Percentiles rank a stretch among this genome's conserved stretches.
These are phyloP conservation scores for Philonicus albiceps DNA, from an alignment of 2,888 invertebrate genomes.

Conservation along the genomic window DNA sequence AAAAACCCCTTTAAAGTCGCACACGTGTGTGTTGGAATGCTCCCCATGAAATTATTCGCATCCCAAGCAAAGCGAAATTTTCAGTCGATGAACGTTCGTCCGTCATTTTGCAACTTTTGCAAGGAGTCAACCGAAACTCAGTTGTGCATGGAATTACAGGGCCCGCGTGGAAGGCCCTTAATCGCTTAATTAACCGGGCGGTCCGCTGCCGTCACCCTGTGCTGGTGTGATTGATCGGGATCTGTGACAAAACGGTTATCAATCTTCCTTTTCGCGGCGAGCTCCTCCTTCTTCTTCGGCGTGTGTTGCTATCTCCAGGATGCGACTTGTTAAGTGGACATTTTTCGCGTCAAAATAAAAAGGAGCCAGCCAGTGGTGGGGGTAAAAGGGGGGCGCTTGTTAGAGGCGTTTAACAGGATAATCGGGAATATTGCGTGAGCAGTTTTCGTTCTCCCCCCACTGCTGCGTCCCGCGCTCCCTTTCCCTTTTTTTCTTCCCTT, in stretches of 20 bases:
- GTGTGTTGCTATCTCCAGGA: constrained; percentile 10
- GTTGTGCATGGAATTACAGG: constrained; percentile 1
- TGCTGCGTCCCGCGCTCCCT: background rate
- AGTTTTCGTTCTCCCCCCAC: background rate
- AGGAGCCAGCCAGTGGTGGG: constrained; percentile 8
- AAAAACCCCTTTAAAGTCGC: constrained; percentile 29
- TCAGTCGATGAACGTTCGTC: constrained; percentile 59
- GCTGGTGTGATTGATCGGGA: background rate
- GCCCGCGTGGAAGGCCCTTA: constrained; percentile 2
- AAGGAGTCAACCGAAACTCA: background rate
- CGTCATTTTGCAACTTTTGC: constrained; percentile 50
- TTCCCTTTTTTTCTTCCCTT: background rate
- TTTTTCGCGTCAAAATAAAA: constrained; percentile 35
- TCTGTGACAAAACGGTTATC: constrained; percentile 22
- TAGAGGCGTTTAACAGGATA: constrained; percentile 29
- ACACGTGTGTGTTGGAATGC: constrained; percentile 37
- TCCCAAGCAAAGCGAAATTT: constrained; percentile 53
- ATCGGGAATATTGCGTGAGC: constrained; percentile 34
- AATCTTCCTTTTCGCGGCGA: background rate
- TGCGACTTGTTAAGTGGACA: constrained; percentile 26
- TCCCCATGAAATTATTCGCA: constrained; percentile 36
- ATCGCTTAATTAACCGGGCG: constrained; percentile 21
- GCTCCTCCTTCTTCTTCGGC: background rate
- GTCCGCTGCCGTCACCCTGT: background rate
- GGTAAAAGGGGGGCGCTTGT: background rate